Percentiles rank a stretch among this genome's conserved stretches.
Evolutionary conservation across 2,113 vertebrate species (phyloP).

Genomic region (Myanophis thanlyinensis): DNA sequence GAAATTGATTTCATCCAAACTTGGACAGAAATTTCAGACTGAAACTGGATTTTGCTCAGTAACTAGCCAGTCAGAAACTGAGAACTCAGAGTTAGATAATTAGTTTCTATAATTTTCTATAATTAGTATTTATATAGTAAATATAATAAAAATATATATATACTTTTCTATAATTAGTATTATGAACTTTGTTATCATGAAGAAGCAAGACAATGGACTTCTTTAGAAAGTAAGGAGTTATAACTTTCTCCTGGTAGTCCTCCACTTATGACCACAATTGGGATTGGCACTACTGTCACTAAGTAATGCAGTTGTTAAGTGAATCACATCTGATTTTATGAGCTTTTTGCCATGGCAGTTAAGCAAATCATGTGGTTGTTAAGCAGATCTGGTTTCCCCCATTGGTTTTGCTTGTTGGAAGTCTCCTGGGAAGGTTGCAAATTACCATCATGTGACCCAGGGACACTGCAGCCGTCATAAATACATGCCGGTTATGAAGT

Average conservation of each 20-base stretch:
- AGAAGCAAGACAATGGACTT: background rate
- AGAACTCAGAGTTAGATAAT: background rate
- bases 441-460: background rate
- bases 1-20: background rate
- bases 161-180: background rate
- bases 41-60: background rate
- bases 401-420: too few species aligned
- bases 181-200: background rate
- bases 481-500: background rate
- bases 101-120: background rate
- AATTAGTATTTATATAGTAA: background rate
- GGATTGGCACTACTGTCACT: background rate
- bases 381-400: background rate
- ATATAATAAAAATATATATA: too few species aligned
- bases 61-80: background rate
- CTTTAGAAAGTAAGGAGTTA: background rate
- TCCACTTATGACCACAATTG: background rate
- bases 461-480: background rate
- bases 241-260: background rate
- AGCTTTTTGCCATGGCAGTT: too few species aligned
- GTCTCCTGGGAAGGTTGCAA: background rate
- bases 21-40: background rate
- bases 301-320: background rate
- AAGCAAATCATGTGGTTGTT: background rate
- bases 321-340: too few species aligned